Evolutionary conservation across 2,888 invertebrate species (phyloP).

Genomic region (Sphaerophoria taeniata): DNA sequence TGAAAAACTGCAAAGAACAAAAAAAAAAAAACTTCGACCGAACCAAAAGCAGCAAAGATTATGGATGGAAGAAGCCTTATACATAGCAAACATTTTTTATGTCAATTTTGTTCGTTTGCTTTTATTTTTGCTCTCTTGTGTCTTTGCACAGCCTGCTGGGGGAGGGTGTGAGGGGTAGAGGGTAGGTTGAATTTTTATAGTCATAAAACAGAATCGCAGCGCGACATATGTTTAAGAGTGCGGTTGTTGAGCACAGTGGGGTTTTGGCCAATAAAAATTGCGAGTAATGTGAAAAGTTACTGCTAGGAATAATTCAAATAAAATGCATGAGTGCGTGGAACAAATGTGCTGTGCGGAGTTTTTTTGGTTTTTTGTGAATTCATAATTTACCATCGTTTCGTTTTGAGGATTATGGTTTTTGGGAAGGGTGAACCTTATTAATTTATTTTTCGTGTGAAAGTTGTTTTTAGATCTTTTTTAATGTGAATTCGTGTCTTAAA

Average conservation of each 20-base stretch:
- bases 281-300: background rate
- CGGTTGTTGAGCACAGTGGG: slow-evolving; percentile 11
- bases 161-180: too few relatives aligned
- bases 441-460: too few relatives aligned
- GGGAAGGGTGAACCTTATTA: too few relatives aligned
- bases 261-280: slow-evolving; percentile 1
- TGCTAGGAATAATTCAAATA: background rate
- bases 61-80: slow-evolving; percentile 52
- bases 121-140: slow-evolving; percentile 1
- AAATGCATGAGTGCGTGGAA: background rate
- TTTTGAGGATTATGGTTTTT: too few relatives aligned
- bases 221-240: slow-evolving; percentile 55
- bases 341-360: too few relatives aligned
- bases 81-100: background rate
- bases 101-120: background rate
- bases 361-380: too few relatives aligned
- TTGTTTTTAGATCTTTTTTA: too few relatives aligned
- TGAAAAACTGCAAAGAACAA: slow-evolving; percentile 8
- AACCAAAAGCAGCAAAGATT: slow-evolving; percentile 55
- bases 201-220: slow-evolving; percentile 37
- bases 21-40: slow-evolving; percentile 20
- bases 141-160: background rate
- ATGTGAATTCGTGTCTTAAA: too few relatives aligned
- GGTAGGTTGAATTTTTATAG: background rate
- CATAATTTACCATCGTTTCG: too few relatives aligned